Percentiles rank a stretch among this genome's conserved stretches.
Evolutionary conservation across 2,888 invertebrate genomes (phyloP).

Genomic region (Rosalia funebris): DNA sequence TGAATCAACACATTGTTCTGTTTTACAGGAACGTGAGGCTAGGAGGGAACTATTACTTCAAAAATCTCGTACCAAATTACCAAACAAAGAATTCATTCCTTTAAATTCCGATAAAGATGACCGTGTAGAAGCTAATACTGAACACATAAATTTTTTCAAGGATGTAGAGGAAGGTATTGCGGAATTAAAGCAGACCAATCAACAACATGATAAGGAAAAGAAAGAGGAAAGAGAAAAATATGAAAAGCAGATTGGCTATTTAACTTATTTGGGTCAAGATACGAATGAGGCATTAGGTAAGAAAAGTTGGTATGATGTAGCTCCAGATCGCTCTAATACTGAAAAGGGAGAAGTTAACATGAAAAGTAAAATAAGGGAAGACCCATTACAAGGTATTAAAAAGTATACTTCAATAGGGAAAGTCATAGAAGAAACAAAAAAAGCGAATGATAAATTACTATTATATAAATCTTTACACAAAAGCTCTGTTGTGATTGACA

Average conservation of each 20-base stretch:
- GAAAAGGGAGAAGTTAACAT: slow-evolving; percentile 72
- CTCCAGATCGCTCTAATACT: slow-evolving; percentile 68
- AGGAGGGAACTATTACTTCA: slow-evolving; percentile 77
- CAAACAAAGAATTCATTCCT: slow-evolving; percentile 50
- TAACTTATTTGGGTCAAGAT: slow-evolving; percentile 95
- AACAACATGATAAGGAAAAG: slow-evolving; percentile 88
- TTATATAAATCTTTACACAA: slow-evolving; percentile 32
- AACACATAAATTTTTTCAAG: slow-evolving; percentile 70
- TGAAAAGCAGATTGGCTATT: slow-evolving; percentile 96
- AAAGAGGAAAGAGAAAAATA: slow-evolving; percentile 94
- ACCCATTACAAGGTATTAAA: slow-evolving; percentile 80
- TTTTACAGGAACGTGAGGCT: slow-evolving; percentile 82
- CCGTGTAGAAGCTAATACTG: slow-evolving; percentile 20
- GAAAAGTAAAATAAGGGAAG: slow-evolving; percentile 74
- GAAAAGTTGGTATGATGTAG: slow-evolving; percentile 88
- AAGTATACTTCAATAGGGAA: slow-evolving; percentile 62
- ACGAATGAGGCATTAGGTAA: slow-evolving; percentile 86
- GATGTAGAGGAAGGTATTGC: slow-evolving; percentile 81
- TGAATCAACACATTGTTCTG: slow-evolving; percentile 15
- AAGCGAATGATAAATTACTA: slow-evolving; percentile 44
- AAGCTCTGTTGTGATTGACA: not conserved
- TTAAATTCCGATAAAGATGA: slow-evolving; percentile 38
- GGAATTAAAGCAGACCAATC: slow-evolving; percentile 75
- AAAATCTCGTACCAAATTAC: slow-evolving; percentile 68
- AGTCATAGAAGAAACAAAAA: slow-evolving; percentile 31